Evolutionary conservation across 23 tunicate species (phyloP), one percentile per base, ranked within the genome.

Genomic region (Halocynthia roretzi): DNA sequence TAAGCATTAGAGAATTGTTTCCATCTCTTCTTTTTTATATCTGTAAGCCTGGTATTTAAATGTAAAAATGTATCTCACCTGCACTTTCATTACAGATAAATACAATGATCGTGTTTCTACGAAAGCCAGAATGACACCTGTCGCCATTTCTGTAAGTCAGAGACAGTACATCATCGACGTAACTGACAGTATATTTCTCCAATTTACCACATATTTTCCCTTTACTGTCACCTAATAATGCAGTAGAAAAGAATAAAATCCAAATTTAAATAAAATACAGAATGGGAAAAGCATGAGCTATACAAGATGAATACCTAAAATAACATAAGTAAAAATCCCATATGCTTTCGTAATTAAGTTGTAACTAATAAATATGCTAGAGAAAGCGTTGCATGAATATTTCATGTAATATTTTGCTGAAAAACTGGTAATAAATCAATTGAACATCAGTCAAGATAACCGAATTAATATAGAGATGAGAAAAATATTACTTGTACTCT

Each of bases 71-170:
- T 65, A 23, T 14, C 9, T 63, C 68, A 82, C 94, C 94, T 71
- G 86, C 83, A 15, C 80, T 82, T 77, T 82, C 51, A 51, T 87
- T 82, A 80, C 94, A 87, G 22, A 72, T 81, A 50, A 87, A 87
- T 10, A 78, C 14, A 17, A 87, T 87, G 7, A 87, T 76, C 7
- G 94, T 80, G n/a, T 73, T 55, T 23, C 94, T 40, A 7, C 71
- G 83, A 54, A 82, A 53, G 18, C 94, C 94, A 23, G 80, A 58
- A 60, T 54, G 22, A 63, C 94, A 87, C 17, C 76, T 60, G 7
- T 82, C 76, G 7, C 94, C 94, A 55, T 68, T 68, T 23, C 44
- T 66, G 64, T 87, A 87, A 7, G 70, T 71, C 21, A 87, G 55
- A 7, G 94, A 64, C 40, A 87, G 67, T 71, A 77, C 70, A 0